These are phyloP conservation scores for Calyptomena viridis DNA, from an alignment of 2,113 vertebrate species.

Conservation along the genomic window DNA sequence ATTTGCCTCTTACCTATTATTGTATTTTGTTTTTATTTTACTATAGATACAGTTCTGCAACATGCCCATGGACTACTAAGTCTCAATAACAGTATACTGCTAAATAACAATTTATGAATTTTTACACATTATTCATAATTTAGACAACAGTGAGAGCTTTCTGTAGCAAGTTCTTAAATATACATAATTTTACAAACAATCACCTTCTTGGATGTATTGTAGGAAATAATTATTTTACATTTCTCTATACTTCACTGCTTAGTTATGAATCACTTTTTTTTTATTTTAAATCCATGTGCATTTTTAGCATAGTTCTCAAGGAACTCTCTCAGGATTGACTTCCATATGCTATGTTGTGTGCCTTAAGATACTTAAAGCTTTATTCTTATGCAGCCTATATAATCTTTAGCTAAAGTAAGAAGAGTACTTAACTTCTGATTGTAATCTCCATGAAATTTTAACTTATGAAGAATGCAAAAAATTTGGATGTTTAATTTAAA, in stretches of 20 bases:
- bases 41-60: background rate
- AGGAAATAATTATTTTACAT: background rate
- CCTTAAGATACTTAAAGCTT: slow-evolving; percentile 36
- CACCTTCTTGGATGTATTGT: background rate
- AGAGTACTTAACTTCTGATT: background rate
- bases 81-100: background rate
- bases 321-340: slow-evolving; percentile 25
- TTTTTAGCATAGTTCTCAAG: slow-evolving; percentile 12
- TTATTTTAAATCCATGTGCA: background rate
- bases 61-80: slow-evolving; percentile 9
- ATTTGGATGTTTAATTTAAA: slow-evolving; percentile 48
- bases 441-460: background rate
- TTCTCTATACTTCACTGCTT: background rate
- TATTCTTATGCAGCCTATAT: slow-evolving; percentile 25
- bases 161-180: slow-evolving; percentile 18
- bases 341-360: background rate
- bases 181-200: background rate
- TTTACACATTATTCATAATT: background rate
- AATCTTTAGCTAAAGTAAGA: slow-evolving; percentile 30
- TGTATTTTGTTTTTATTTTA: background rate
- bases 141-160: background rate
- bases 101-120: background rate
- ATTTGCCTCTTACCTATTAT: background rate
- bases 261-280: background rate
- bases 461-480: background rate